Base-by-base conservation (phyloP, 1,140 invertebrate genomes). In the Drosophila ohnishii region DNA sequence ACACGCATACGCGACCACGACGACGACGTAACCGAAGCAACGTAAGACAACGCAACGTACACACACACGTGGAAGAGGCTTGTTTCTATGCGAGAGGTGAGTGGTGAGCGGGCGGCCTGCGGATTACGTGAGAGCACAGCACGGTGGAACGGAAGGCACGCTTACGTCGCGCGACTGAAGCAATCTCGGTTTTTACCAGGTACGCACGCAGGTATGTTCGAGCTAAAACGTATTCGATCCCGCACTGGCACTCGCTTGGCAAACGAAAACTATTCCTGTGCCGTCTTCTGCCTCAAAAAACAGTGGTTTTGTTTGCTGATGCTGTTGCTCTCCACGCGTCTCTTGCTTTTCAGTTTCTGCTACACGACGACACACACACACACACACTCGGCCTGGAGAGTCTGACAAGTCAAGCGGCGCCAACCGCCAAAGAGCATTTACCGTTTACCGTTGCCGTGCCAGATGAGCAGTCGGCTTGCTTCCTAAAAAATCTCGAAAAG, bases 21-120 rank as follows among this genome's bases (percentile, higher is more conserved):
- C 59, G 57, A 44, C 71, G 71, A 72, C 69, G 69, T 70, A 70
- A 70, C 64, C 39, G 40, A 37, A 50, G 66, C 34, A 70, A 57
- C 66, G 66, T 70, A 70, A 70, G 63, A 64, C 45, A 65, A 71
- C 60, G 64, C 66, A 71, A 75, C 53, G 62, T 63, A 35, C 39
- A 67, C 35, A 48, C 30, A 62, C 28, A 56, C 57, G 55, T 61
- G 61, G 28, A 47, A 47, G 45, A 59, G 55, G 56, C 34, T 61
- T 34, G 37, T 34, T 28, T 53, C 32, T 22, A 19, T 53, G 50
- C 16, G 30, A 14, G 19, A 13, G 61, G 61, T 9, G 16, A 30
- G 35, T 14, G 53, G 16, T 32, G 30, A 30, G 16, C 10, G 53
- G 60, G 53, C 35, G 19, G 37, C 39, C 58, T 42, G 60, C 37